Evolutionary conservation across 2,888 invertebrate species (phyloP).

Genomic region (Diloba caeruleocephala): DNA sequence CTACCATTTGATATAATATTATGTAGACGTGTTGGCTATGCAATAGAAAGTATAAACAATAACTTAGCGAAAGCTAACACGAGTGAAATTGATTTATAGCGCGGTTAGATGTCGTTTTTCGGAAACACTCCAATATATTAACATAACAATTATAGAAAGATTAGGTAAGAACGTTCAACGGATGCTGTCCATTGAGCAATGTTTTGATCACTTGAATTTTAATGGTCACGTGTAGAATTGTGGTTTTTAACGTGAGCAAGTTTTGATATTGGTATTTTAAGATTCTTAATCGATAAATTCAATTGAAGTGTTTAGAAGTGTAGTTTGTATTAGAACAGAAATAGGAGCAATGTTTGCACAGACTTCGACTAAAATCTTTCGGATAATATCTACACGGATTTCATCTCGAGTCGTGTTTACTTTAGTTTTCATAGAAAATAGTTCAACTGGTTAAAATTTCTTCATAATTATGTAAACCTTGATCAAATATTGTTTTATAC

Average conservation of each 20-base stretch:
- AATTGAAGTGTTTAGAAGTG: slow-evolving; percentile 44
- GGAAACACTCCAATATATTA: slow-evolving; percentile 84
- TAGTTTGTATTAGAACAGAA: slow-evolving; percentile 23
- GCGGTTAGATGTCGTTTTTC: slow-evolving; percentile 77
- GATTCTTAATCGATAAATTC: slow-evolving; percentile 40
- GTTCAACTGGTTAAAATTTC: slow-evolving; percentile 9
- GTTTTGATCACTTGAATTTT: slow-evolving; percentile 42
- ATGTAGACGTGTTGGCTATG: slow-evolving; percentile 62
- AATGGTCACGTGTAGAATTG: slow-evolving; percentile 21
- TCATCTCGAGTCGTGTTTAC: slow-evolving; percentile 15
- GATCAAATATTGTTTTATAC: too few species aligned
- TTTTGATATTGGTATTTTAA: slow-evolving; percentile 35
- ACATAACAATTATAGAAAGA: slow-evolving; percentile 84
- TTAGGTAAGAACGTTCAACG: slow-evolving; percentile 75
- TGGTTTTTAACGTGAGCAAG: slow-evolving; percentile 24
- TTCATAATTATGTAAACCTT: too few species aligned
- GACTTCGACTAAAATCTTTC: slow-evolving; percentile 14
- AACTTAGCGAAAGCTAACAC: slow-evolving; percentile 84
- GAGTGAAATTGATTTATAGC: slow-evolving; percentile 87
- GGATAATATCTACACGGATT: slow-evolving; percentile 37
- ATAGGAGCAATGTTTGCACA: slow-evolving; percentile 38
- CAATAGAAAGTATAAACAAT: slow-evolving; percentile 89
- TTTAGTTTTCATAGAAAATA: slow-evolving; percentile 20
- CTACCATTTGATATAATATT: slow-evolving; percentile 81
- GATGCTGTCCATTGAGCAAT: slow-evolving; percentile 66